These are phyloP conservation scores for Rhinoderma darwinii DNA, from an alignment of 2,113 vertebrate species.

Conservation along the genomic window DNA sequence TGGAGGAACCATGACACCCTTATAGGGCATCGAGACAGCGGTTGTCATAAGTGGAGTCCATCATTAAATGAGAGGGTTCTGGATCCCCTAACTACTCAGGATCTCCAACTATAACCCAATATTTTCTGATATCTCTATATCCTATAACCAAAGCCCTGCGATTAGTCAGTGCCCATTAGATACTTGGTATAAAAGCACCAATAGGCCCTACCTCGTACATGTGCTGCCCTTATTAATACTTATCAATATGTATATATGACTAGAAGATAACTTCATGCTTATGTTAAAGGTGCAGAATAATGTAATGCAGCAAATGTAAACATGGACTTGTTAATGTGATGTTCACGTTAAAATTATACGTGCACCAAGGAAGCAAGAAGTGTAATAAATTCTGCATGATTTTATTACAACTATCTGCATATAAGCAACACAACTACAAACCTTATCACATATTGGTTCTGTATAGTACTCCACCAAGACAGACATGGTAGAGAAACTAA, in stretches of 20 bases:
- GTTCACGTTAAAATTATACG: background rate
- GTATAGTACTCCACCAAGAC: background rate
- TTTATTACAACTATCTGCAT: background rate
- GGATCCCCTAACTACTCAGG: background rate
- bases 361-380: background rate
- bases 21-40: too few relatives aligned
- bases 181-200: background rate
- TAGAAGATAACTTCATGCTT: background rate
- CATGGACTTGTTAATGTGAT: background rate
- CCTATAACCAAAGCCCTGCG: background rate
- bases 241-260: background rate
- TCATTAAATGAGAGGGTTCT: background rate
- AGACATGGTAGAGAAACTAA: background rate
- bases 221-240: background rate
- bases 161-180: conserved; percentile 2
- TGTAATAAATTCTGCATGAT: background rate
- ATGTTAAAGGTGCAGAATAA: background rate
- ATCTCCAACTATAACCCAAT: background rate
- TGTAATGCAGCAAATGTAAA: background rate
- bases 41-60: too few relatives aligned
- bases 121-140: background rate
- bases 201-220: background rate
- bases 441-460: background rate
- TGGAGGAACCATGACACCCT: too few relatives aligned
- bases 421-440: background rate